A percentile compares a stretch with the other conserved stretches of the same genome.
phyloP scores from a whole-genome alignment of 2,797 vertebrate species.

The Eulemur mongoz region DNA sequence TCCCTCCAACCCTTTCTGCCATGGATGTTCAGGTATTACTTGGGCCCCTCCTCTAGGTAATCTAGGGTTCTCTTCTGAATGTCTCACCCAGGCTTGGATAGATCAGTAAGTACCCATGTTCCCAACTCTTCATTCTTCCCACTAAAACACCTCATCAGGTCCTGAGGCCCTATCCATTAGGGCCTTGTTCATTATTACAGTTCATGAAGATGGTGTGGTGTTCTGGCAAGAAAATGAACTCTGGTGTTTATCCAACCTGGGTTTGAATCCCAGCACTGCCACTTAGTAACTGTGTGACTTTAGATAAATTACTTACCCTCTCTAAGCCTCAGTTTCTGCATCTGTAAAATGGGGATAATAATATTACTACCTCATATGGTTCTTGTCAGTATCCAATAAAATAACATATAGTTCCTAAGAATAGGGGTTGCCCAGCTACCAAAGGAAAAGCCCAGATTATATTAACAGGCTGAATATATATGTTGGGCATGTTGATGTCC shows the following conservation, averaged over 20 bases:
- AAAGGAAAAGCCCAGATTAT: conserved; percentile 36
- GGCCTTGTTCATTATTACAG: not conserved
- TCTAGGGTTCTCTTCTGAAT: conserved; percentile 27
- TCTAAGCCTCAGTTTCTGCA: conserved; percentile 73
- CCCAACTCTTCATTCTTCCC: not conserved
- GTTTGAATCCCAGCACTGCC: conserved; percentile 51
- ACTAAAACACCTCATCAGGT: not conserved
- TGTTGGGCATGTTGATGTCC: not conserved
- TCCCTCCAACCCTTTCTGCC: not conserved
- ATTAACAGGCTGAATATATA: not conserved
- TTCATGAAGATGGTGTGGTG: not conserved
- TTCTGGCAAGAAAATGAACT: conserved; percentile 52
- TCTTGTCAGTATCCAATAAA: conserved; percentile 59
- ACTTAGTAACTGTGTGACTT: conserved; percentile 60
- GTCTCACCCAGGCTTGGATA: not conserved
- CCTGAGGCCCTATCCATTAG: not conserved
- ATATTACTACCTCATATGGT: conserved; percentile 60
- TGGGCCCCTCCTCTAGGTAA: not conserved
- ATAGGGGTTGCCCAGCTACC: not conserved
- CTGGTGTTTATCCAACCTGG: conserved; percentile 29
- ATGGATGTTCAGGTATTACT: conserved; percentile 19
- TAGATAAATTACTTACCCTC: conserved; percentile 60
- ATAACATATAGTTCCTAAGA: conserved; percentile 56
- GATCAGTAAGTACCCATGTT: not conserved
- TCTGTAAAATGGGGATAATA: conserved; percentile 65